Percentiles rank a stretch among this genome's conserved stretches.
Evolutionary conservation across 2,113 vertebrate genomes (phyloP).

Genomic region (Antigone vipio): DNA sequence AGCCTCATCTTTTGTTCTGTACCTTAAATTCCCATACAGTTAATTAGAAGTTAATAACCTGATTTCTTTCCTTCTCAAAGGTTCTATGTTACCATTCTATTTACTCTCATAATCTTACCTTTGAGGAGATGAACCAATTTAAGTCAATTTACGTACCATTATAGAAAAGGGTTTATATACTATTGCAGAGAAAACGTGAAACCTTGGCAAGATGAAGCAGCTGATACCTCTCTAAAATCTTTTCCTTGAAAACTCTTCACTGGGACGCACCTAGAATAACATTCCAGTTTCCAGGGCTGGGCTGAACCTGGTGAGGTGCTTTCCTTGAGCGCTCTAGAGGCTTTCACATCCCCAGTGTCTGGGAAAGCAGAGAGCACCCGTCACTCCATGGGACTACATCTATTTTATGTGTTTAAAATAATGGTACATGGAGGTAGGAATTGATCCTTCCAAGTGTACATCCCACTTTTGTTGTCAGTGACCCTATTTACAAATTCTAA

Average conservation of each 20-base stretch:
- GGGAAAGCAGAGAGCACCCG: neutral
- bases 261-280: neutral
- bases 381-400: neutral
- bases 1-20: neutral
- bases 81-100: neutral
- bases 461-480: neutral
- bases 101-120: neutral
- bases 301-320: neutral
- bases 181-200: neutral
- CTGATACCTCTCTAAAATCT: neutral
- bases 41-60: neutral
- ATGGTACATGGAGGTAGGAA: neutral
- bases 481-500: neutral
- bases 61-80: neutral
- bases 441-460: neutral
- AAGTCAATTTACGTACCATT: neutral
- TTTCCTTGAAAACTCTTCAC: neutral
- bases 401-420: neutral
- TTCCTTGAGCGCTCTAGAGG: neutral
- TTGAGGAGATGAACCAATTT: neutral
- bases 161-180: neutral
- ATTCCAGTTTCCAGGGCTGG: neutral
- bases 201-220: neutral
- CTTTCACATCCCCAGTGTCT: neutral
- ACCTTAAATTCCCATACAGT: neutral